phyloP scores from a whole-genome alignment of 1,140 invertebrate genomes.

The Drosophila funebris region DNA sequence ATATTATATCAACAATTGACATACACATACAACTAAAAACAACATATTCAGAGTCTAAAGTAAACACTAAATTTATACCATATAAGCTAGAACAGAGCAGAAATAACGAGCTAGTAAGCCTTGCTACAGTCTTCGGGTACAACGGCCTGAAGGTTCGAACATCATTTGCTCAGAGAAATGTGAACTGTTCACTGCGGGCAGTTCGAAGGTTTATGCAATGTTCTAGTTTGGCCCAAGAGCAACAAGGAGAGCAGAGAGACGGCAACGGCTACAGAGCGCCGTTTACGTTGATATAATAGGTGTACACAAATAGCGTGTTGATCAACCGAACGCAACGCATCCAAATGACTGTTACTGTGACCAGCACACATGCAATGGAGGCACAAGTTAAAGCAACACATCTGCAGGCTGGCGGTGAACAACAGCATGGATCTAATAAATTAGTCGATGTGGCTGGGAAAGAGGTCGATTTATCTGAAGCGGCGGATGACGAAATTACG shows the following conservation, averaged over 20 bases:
- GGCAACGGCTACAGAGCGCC: constrained; percentile 29
- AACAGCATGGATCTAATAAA: constrained; percentile 41
- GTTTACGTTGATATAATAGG: constrained; percentile 36
- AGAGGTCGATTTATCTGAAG: too few species aligned
- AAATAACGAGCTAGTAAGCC: constrained; percentile 12
- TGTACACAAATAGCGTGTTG: constrained; percentile 36
- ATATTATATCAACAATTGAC: constrained; percentile 54
- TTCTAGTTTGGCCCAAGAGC: constrained; percentile 68
- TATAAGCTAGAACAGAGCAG: constrained; percentile 9
- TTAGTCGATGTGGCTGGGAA: constrained; percentile 36
- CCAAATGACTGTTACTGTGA: constrained; percentile 80
- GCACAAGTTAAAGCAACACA: constrained; percentile 73
- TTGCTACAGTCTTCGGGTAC: constrained; percentile 20
- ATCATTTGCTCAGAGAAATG: constrained; percentile 41
- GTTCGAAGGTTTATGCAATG: constrained; percentile 71
- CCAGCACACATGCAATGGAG: constrained; percentile 71
- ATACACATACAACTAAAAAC: constrained; percentile 39
- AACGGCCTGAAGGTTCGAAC: constrained; percentile 4
- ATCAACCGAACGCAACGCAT: constrained; percentile 36
- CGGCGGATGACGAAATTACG: constrained; percentile 61
- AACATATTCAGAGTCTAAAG: constrained; percentile 46
- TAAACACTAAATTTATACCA: constrained; percentile 48
- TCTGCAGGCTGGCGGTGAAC: constrained; percentile 44
- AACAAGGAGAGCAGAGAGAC: constrained; percentile 25
- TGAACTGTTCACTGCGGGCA: constrained; percentile 60